phyloP scores from a whole-genome alignment of 2,888 invertebrate species.

The Euphydryas editha region DNA sequence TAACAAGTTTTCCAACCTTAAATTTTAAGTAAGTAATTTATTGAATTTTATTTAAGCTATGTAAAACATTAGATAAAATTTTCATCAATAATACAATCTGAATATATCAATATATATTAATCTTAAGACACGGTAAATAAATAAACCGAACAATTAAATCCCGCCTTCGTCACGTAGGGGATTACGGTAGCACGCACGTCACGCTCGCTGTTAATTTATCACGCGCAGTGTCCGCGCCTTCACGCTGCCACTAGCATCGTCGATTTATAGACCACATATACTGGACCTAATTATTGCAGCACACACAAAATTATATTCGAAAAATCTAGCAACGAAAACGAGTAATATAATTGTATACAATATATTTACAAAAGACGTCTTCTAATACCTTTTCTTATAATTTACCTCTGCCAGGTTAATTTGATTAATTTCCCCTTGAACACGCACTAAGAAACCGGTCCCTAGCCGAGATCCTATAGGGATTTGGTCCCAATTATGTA shows the following conservation, averaged over 20 bases:
- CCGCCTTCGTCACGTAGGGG: conserved; percentile 54
- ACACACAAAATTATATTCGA: not conserved
- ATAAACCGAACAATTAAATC: conserved; percentile 43
- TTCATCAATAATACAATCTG: not conserved
- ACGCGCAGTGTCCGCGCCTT: conserved; percentile 69
- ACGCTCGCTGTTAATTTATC: conserved; percentile 53
- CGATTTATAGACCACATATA: conserved; percentile 58
- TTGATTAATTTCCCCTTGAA: conserved; percentile 77
- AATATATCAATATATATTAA: conserved; percentile 1
- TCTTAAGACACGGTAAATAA: conserved; percentile 24
- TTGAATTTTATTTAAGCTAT: too few relatives aligned
- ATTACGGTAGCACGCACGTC: conserved; percentile 63
- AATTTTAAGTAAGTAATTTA: too few relatives aligned
- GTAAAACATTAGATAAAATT: too few relatives aligned
- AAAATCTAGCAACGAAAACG: not conserved
- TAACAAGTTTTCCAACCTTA: too few relatives aligned
- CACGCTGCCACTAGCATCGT: conserved; percentile 63
- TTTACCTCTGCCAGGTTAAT: conserved; percentile 72
- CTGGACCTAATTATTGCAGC: conserved; percentile 30
- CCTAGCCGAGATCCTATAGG: conserved; percentile 70
- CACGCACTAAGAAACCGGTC: conserved; percentile 76
- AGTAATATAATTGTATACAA: not conserved
- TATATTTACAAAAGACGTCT: conserved; percentile 11
- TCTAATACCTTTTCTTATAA: conserved; percentile 36
- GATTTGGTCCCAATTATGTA: conserved; percentile 81